These are phyloP conservation scores for Branchellion lobata DNA, from an alignment of 2,888 invertebrate species.

Conservation along the genomic window DNA sequence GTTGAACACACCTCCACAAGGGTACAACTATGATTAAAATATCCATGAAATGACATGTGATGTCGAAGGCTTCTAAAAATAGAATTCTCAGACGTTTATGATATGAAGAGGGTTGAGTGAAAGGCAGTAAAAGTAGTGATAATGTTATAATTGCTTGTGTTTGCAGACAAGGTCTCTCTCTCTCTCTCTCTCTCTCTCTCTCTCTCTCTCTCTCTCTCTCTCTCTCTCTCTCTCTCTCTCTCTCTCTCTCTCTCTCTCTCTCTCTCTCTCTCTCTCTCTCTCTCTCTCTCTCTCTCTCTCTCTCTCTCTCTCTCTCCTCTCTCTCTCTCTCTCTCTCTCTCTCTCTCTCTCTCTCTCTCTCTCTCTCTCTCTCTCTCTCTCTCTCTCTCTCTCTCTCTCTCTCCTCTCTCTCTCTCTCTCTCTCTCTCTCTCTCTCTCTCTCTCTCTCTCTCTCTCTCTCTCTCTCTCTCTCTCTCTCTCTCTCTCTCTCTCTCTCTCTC, in stretches of 20 bases:
- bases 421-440: neutral
- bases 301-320: neutral
- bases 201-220: no score
- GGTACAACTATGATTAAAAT: no score
- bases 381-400: neutral
- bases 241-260: no score
- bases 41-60: no score
- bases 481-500: neutral
- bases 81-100: no score
- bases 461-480: neutral
- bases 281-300: constrained; percentile 26
- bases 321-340: neutral
- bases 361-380: constrained; percentile 6
- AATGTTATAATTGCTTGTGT: neutral
- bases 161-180: neutral
- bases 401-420: neutral
- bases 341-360: neutral
- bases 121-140: neutral
- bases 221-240: no score
- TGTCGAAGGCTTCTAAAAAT: no score
- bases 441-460: constrained; percentile 7
- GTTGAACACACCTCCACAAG: no score
- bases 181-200: neutral
- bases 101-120: no score
- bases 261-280: constrained; percentile 9